Conservation (phyloP, 2,797 vertebrate genomes). For the Chelonia mydas region DNA sequence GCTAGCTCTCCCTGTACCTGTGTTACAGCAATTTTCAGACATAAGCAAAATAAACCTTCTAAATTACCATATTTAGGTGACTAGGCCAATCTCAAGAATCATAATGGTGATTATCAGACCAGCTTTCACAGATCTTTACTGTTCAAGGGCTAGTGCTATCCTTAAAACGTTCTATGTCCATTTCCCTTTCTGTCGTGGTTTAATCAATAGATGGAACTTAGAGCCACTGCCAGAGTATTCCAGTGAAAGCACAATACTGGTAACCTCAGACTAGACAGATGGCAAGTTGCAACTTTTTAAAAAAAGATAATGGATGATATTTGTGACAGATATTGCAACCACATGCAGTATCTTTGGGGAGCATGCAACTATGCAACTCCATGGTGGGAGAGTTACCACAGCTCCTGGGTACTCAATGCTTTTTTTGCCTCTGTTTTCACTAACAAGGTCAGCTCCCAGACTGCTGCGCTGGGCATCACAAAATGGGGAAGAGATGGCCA, state of each 20-base stretch:
- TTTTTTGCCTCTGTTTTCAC: too few relatives aligned
- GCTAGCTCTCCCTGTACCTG: background rate
- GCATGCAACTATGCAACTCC: background rate
- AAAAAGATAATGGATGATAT: accelerated
- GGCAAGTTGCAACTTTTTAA: background rate
- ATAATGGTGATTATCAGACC: background rate
- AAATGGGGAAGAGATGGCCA: too few relatives aligned
- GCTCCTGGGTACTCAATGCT: too few relatives aligned
- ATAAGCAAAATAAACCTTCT: background rate
- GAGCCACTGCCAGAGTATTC: background rate
- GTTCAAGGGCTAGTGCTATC: background rate
- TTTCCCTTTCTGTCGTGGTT: background rate
- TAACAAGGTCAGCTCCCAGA: too few relatives aligned
- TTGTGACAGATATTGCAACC: background rate
- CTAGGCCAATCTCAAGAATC: background rate
- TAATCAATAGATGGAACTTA: background rate
- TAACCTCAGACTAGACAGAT: background rate
- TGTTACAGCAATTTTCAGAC: background rate
- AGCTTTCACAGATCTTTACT: background rate
- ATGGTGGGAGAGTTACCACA: background rate
- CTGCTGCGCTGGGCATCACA: too few relatives aligned
- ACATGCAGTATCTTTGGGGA: background rate
- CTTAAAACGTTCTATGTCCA: background rate
- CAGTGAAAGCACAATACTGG: background rate
- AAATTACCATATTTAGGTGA: background rate